phyloP scores from a whole-genome alignment of 2,888 invertebrate species.

The Tetheella fluctuosa region DNA sequence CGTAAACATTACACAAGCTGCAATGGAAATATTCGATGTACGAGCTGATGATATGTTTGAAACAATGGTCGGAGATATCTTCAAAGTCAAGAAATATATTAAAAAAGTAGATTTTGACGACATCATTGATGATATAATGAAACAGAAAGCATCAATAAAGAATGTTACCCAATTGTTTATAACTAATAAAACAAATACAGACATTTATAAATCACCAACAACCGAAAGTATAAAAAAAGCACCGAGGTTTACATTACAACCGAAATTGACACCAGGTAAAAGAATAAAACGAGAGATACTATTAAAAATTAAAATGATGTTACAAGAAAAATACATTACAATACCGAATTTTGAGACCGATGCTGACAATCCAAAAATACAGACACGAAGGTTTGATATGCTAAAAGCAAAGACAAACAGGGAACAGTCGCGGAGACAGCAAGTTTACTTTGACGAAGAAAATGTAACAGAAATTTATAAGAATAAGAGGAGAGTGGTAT shows the following conservation, averaged over 20 bases:
- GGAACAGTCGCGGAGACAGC: not conserved
- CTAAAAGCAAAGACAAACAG: conserved; percentile 11
- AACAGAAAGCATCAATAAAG: not conserved
- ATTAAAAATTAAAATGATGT: conserved; percentile 29
- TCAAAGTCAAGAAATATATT: conserved; percentile 10
- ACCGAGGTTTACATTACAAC: not conserved
- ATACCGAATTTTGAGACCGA: conserved; percentile 35
- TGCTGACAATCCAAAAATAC: conserved; percentile 29
- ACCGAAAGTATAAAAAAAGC: not conserved
- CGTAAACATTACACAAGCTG: conserved; percentile 1
- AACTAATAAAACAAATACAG: not conserved
- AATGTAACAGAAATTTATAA: not conserved
- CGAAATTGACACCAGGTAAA: not conserved
- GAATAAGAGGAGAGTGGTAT: conserved; percentile 25
- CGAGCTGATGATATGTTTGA: conserved; percentile 23
- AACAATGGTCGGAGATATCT: conserved; percentile 22
- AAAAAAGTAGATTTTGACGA: conserved; percentile 11
- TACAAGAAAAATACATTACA: conserved; percentile 13
- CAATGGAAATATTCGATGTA: conserved; percentile 8
- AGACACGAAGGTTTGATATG: conserved; percentile 39
- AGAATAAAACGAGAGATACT: conserved; percentile 16
- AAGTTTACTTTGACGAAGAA: conserved; percentile 13
- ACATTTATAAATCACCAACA: not conserved
- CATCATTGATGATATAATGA: not conserved
- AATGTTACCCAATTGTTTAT: not conserved